Evolutionary conservation across 2,888 invertebrate species (phyloP).

Genomic region (Darwinula stevensoni): DNA sequence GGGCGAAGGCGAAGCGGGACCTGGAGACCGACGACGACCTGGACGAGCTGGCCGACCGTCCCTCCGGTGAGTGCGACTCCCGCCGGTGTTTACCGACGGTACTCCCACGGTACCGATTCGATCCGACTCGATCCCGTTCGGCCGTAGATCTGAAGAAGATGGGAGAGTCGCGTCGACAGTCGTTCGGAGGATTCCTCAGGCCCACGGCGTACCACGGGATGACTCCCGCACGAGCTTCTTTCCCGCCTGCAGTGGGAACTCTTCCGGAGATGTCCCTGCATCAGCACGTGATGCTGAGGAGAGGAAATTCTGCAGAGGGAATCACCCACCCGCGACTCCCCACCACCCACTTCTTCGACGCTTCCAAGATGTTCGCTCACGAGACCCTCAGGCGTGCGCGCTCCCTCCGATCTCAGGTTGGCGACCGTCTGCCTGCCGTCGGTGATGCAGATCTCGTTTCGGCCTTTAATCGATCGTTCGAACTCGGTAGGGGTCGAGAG

Average conservation of each 20-base stretch:
- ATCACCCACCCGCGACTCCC: background rate
- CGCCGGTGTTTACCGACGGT: constrained; percentile 4
- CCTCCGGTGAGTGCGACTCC: constrained; percentile 12
- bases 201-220: no score
- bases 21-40: constrained; percentile 22
- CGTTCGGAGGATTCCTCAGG: no score
- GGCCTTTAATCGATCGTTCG: no score
- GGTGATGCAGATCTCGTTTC: no score
- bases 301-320: background rate
- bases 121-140: constrained; percentile 8
- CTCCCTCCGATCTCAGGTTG: background rate
- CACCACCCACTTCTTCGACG: background rate
- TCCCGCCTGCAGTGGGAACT: background rate
- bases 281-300: background rate
- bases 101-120: constrained; percentile 7
- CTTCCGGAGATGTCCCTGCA: background rate
- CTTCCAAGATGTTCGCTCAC: background rate
- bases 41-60: constrained; percentile 20
- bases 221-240: constrained; percentile 6
- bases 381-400: background rate
- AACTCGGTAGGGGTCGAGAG: no score
- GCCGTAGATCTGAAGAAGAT: no score
- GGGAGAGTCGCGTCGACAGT: no score
- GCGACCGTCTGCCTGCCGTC: no score
- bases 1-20: constrained; percentile 22